These are phyloP conservation scores for Tauraco erythrolophus DNA, from an alignment of 2,113 vertebrate genomes.

Conservation along the genomic window DNA sequence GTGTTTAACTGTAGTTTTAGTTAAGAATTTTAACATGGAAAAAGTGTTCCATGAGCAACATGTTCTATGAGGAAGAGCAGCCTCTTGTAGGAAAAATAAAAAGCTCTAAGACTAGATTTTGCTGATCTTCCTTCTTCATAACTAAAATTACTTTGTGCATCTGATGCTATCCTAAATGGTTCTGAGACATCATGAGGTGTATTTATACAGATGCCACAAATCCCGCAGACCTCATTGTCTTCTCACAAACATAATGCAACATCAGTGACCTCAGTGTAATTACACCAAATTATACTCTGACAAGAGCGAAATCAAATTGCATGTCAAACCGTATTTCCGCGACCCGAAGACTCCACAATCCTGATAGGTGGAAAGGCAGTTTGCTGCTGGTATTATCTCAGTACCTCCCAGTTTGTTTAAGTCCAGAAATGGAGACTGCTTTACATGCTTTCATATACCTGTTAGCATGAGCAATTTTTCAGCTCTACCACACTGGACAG, in stretches of 20 bases:
- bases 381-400: background rate
- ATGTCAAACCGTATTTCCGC: background rate
- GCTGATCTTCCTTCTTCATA: background rate
- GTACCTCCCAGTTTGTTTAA: background rate
- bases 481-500: background rate
- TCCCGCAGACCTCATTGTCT: background rate
- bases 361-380: background rate
- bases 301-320: background rate
- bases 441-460: background rate
- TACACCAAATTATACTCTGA: slow-evolving; percentile 16
- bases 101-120: background rate
- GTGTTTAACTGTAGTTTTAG: background rate
- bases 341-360: background rate
- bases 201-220: slow-evolving; percentile 4
- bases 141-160: background rate
- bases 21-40: background rate
- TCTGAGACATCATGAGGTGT: slow-evolving; percentile 6
- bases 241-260: slow-evolving; percentile 23
- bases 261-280: slow-evolving; percentile 43
- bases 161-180: background rate
- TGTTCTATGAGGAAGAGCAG: background rate
- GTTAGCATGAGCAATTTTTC: background rate
- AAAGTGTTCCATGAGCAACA: background rate
- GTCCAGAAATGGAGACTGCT: background rate
- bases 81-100: background rate